Evolutionary conservation across 2,113 vertebrate species (phyloP), one percentile per base, ranked within the genome.

Genomic region (Delphinus delphis): DNA sequence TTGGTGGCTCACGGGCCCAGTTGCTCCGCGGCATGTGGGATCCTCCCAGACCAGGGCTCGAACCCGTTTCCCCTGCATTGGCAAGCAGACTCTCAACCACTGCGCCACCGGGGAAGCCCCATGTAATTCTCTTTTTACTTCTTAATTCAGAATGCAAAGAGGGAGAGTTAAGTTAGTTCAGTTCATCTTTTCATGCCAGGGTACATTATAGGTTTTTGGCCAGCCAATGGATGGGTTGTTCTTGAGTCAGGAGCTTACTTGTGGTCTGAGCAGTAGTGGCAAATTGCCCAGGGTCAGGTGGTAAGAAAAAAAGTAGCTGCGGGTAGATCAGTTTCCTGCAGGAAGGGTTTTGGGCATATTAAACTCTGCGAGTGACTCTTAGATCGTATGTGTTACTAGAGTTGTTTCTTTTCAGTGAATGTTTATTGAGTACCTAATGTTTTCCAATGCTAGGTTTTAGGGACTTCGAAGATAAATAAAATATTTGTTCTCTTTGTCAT

Each of bases 271-370:
- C 3, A 62, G 15, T 62, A 79, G n/a, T 73, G 20, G 31, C 67
- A 92, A 76, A 58, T 55, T 50, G 20, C 26, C 33, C 79, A 84
- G 63, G 38, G 55, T 84, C 47, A 68, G 41, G 26, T 55, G 53
- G n/a, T 83, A 79, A 88, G 68, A 94, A 80, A 77, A 77, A 90
- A 83, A 71, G 44, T 44, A 88, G 23, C 50, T 60, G 28, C 76
- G 71, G 36, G 50, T 33, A 88, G 23, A 55, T 81, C n/a, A 79
- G 28, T 93, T 96, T 95, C 80, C 47, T 84, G 65, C 71, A 92
- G 58, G 36, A 88, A 83, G 50, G 3, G 2, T 80, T 96, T 88
- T 44, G n/a, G 41, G 31, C 31, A 33, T 76, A 68, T 80, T 80
- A 88, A 60, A 95, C 26, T 70, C 18, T 71, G 23, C 6, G 38